Evolutionary conservation across 2,113 vertebrate species (phyloP).

Genomic region (Aegithalos caudatus): DNA sequence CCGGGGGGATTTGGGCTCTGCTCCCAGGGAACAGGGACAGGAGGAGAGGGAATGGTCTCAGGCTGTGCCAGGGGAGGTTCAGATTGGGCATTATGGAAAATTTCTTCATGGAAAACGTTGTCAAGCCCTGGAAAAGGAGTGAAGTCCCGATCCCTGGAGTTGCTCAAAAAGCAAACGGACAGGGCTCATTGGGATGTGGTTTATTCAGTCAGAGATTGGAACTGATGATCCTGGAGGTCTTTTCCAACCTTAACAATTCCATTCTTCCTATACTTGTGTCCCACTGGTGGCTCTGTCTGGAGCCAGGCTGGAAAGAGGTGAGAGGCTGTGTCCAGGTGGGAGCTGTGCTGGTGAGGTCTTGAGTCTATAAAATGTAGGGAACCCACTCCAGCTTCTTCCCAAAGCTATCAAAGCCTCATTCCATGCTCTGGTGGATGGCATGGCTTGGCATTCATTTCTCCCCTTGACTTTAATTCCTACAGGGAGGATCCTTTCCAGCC

Average conservation of each 20-base stretch:
- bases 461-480: not conserved
- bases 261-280: not conserved
- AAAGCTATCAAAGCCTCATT: not conserved
- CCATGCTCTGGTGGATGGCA: rapidly evolving
- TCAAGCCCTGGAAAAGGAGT: not conserved
- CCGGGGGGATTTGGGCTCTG: rapidly evolving
- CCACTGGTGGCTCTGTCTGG: not conserved
- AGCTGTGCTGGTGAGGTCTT: not conserved
- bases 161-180: not conserved
- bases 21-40: not conserved
- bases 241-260: not conserved
- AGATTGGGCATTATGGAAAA: not conserved
- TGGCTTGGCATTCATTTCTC: not conserved
- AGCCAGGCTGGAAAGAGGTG: too few relatives aligned
- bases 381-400: not conserved
- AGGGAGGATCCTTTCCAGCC: not conserved
- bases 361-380: not conserved
- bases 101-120: not conserved
- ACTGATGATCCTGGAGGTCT: not conserved
- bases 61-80: not conserved
- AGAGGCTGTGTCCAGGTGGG: not conserved
- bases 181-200: not conserved
- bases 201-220: not conserved
- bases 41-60: not conserved
- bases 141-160: not conserved